Conservation (phyloP, 2,797 vertebrate species). For the Crocidura indochinensis region DNA sequence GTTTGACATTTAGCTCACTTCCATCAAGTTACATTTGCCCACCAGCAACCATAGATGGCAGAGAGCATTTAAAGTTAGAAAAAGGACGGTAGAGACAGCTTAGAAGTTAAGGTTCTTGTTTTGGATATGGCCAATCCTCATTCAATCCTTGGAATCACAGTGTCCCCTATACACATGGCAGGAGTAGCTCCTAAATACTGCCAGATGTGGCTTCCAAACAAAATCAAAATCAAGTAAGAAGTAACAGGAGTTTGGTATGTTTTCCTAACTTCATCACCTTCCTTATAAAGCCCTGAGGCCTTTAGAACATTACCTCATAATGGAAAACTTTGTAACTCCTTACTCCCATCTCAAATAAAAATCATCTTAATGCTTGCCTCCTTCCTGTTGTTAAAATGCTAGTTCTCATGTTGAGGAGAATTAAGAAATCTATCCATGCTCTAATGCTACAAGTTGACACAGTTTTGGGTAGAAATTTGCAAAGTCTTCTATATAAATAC, state of each 20-base stretch:
- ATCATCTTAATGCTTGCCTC: not conserved
- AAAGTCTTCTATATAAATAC: not conserved
- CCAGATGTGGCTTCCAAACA: too few species aligned
- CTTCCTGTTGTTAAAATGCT: constrained; percentile 5
- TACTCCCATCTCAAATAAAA: not conserved
- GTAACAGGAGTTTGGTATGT: not conserved
- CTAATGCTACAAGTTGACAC: not conserved
- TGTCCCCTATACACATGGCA: too few species aligned
- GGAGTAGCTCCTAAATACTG: too few species aligned
- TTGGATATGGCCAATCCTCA: too few species aligned
- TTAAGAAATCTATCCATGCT: not conserved
- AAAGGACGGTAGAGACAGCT: too few species aligned
- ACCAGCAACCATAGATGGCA: too few species aligned
- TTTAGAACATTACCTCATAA: not conserved
- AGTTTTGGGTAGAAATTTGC: constrained; percentile 23
- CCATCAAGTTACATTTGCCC: too few species aligned
- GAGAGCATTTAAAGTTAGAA: too few species aligned
- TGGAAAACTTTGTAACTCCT: not conserved
- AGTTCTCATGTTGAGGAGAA: not conserved
- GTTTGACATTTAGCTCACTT: too few species aligned
- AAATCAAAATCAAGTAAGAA: too few species aligned
- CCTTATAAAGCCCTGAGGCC: not conserved
- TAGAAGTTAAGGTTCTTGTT: too few species aligned
- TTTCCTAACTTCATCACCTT: not conserved
- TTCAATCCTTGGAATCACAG: too few species aligned